Percentiles rank a stretch among this genome's conserved stretches.
Evolutionary conservation across 2,797 vertebrate genomes (phyloP).

Genomic region (Leptodactylus fallax): DNA sequence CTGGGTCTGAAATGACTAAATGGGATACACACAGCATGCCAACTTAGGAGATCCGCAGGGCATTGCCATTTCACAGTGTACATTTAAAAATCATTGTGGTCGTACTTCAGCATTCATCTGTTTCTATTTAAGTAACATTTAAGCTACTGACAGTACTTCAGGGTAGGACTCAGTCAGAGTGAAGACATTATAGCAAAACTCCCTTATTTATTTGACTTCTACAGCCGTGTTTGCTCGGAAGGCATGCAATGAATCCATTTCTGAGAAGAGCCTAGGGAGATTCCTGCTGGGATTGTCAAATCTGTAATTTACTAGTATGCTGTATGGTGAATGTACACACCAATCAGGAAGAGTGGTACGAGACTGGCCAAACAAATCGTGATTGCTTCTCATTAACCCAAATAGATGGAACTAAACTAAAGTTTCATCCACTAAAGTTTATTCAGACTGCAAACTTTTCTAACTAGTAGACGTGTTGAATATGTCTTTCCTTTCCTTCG

Average conservation of each 20-base stretch:
- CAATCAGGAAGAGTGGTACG: background rate
- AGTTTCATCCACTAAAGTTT: slow-evolving; percentile 11
- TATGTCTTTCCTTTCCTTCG: background rate
- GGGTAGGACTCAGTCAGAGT: background rate
- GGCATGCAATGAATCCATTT: slow-evolving; percentile 13
- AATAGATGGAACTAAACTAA: slow-evolving; percentile 12
- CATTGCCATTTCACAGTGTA: background rate
- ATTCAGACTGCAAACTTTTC: background rate
- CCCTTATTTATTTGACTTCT: slow-evolving; percentile 25
- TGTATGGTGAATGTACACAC: slow-evolving; percentile 6
- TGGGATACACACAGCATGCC: background rate
- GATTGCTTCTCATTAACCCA: slow-evolving; percentile 14
- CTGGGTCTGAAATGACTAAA: background rate
- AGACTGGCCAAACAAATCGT: slow-evolving; percentile 23
- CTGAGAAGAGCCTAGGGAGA: slow-evolving; percentile 10
- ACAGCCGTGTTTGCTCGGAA: background rate
- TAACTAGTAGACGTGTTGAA: background rate
- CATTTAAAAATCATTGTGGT: background rate
- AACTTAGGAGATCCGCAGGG: background rate
- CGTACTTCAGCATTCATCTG: background rate
- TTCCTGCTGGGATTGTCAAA: slow-evolving; percentile 10
- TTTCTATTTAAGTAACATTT: slow-evolving; percentile 29
- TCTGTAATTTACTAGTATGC: slow-evolving; percentile 29
- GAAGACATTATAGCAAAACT: slow-evolving; percentile 22
- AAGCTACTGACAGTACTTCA: background rate